Evolutionary conservation across 2,113 vertebrate genomes (phyloP).

Genomic region (Xenus cinereus): DNA sequence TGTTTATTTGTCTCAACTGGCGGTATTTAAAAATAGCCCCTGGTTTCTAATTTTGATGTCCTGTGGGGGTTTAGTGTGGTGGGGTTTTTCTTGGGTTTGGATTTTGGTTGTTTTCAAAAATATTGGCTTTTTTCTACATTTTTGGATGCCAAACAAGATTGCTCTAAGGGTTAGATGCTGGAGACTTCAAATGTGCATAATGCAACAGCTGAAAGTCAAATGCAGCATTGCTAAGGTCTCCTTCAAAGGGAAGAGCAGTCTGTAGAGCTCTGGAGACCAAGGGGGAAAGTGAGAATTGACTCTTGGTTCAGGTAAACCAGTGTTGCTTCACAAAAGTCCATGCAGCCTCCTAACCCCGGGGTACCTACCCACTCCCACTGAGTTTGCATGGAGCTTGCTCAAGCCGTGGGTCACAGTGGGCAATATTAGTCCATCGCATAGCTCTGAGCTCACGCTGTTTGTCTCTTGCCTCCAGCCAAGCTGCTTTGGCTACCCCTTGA

Average conservation of each 20-base stretch:
- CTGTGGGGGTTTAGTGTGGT: not conserved
- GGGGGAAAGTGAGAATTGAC: not conserved
- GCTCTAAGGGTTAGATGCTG: not conserved
- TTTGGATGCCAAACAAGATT: not conserved
- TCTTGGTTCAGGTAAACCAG: not conserved
- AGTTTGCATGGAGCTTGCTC: not conserved
- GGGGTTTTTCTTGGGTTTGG: not conserved
- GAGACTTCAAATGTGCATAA: not conserved
- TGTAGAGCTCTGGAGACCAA: not conserved
- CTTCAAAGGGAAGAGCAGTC: not conserved
- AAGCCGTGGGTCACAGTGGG: not conserved
- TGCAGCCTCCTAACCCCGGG: not conserved
- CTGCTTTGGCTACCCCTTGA: conserved; percentile 85
- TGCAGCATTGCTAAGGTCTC: not conserved
- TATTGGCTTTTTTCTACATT: not conserved
- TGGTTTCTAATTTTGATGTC: not conserved
- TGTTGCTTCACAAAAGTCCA: not conserved
- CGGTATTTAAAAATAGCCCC: not conserved
- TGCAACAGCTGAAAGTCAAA: not conserved
- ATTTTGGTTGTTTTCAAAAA: not conserved
- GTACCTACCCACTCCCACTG: fast-evolving
- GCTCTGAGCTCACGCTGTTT: not conserved
- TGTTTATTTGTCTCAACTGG: not conserved
- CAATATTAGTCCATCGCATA: not conserved
- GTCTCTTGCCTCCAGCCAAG: conserved; percentile 37